Conservation (phyloP, 2,888 invertebrate species). For the Ormyrus nitidulus region DNA sequence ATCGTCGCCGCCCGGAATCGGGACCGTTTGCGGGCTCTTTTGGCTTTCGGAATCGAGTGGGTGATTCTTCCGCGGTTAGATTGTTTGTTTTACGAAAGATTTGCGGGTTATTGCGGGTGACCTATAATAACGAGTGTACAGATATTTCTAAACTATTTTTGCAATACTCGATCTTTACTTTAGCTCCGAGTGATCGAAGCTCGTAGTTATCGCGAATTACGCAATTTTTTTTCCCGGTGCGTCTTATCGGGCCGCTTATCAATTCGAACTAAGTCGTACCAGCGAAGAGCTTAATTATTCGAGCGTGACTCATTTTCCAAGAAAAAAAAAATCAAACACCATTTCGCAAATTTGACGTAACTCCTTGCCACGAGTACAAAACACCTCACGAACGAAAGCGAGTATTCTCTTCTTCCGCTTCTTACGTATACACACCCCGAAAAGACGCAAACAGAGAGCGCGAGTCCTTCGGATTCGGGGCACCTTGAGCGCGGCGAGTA, state of each 20-base stretch:
- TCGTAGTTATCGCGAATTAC: slow-evolving; percentile 40
- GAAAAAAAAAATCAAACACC: slow-evolving; percentile 15
- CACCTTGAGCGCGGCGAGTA: too few species aligned
- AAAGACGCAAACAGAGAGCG: too few species aligned
- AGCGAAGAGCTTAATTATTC: slow-evolving; percentile 48
- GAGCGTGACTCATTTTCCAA: slow-evolving; percentile 1
- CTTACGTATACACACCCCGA: too few species aligned
- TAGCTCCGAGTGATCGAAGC: slow-evolving; percentile 12
- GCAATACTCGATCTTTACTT: slow-evolving; percentile 16
- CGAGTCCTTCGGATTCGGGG: too few species aligned
- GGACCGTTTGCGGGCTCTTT: slow-evolving; percentile 8
- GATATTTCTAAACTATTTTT: slow-evolving; percentile 36
- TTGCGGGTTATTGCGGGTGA: not conserved
- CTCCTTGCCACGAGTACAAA: not conserved
- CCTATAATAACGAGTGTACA: not conserved
- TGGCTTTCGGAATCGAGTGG: slow-evolving; percentile 6
- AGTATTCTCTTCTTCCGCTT: not conserved
- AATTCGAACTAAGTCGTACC: slow-evolving; percentile 40
- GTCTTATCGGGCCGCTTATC: slow-evolving; percentile 43
- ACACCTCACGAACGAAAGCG: not conserved
- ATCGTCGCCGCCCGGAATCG: slow-evolving; percentile 10
- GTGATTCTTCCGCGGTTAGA: not conserved
- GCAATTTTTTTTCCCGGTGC: slow-evolving; percentile 42
- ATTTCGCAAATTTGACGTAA: not conserved
- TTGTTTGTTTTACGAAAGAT: not conserved